phyloP scores from a whole-genome alignment of 2,888 invertebrate species.

The Macropis europaea region DNA sequence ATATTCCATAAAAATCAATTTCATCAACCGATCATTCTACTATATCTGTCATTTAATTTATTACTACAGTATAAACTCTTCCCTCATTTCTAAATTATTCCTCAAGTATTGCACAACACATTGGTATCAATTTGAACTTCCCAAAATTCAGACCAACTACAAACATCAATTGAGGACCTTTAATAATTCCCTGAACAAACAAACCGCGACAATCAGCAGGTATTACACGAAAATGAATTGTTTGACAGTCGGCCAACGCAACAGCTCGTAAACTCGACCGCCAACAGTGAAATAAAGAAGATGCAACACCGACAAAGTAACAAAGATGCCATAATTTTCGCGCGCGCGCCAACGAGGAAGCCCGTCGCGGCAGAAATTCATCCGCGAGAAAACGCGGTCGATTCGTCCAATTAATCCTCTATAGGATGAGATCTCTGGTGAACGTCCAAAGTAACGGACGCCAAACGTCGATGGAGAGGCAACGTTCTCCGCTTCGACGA shows the following conservation, averaged over 20 bases:
- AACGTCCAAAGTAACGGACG: conserved; percentile 13
- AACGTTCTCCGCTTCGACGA: conserved; percentile 26
- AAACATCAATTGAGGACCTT: no score
- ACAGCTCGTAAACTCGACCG: background rate
- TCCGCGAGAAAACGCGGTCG: background rate
- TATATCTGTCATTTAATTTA: no score
- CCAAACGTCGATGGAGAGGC: conserved; percentile 29
- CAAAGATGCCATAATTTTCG: conserved; percentile 22
- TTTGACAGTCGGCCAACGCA: conserved; percentile 24
- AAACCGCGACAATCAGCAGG: background rate
- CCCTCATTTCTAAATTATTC: no score
- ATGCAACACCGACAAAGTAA: background rate
- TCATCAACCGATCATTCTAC: no score
- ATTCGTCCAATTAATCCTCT: background rate
- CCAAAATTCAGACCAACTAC: no score
- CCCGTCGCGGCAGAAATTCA: background rate
- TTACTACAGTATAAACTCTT: no score
- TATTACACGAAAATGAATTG: background rate
- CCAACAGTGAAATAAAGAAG: background rate
- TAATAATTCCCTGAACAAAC: no score
- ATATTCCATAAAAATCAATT: no score
- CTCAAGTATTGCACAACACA: no score
- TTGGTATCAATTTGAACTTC: no score
- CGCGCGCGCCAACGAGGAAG: background rate
- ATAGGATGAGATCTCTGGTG: conserved; percentile 12